Percentiles rank a stretch among this genome's conserved stretches.
These are phyloP conservation scores for Drosophila tristis DNA, from an alignment of 1,140 invertebrate genomes.

Conservation along the genomic window DNA sequence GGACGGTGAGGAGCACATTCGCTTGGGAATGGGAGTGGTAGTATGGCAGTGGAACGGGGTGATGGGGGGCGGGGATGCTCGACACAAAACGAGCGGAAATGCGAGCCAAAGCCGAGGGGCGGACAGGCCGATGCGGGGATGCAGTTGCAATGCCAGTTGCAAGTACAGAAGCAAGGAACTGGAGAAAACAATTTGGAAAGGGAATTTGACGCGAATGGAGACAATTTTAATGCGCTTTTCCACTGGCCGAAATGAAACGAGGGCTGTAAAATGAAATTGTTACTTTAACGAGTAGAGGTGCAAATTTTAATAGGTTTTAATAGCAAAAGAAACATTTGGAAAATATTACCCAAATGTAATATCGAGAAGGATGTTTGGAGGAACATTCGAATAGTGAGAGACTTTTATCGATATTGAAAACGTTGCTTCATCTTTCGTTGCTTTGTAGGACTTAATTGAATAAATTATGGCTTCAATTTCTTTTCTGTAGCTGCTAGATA, in stretches of 20 bases:
- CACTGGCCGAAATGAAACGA: conserved; percentile 23
- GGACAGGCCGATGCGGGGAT: not conserved
- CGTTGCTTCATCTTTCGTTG: not conserved
- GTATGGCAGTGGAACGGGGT: too few relatives aligned
- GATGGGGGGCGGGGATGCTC: conserved; percentile 34
- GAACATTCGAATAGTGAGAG: too few relatives aligned
- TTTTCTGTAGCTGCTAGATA: too few relatives aligned
- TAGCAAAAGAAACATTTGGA: not conserved
- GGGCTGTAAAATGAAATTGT: conserved; percentile 6
- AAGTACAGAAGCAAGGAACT: conserved; percentile 6
- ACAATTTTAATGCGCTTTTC: conserved; percentile 42
- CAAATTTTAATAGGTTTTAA: too few relatives aligned
- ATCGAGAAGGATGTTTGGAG: not conserved
- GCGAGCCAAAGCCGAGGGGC: conserved; percentile 54
- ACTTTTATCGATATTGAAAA: too few relatives aligned
- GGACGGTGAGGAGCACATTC: conserved; percentile 65
- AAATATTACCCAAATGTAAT: not conserved
- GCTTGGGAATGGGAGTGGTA: conserved; percentile 42
- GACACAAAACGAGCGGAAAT: conserved; percentile 72
- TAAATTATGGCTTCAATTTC: too few relatives aligned
- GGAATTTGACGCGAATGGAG: conserved; percentile 50
- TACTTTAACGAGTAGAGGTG: too few relatives aligned
- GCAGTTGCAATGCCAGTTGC: conserved; percentile 28
- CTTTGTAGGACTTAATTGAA: not conserved
- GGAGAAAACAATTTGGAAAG: conserved; percentile 54